Percentiles rank a stretch among this genome's conserved stretches.
phyloP scores from a whole-genome alignment of 2,113 vertebrate genomes.

The Urocitellus parryii region DNA sequence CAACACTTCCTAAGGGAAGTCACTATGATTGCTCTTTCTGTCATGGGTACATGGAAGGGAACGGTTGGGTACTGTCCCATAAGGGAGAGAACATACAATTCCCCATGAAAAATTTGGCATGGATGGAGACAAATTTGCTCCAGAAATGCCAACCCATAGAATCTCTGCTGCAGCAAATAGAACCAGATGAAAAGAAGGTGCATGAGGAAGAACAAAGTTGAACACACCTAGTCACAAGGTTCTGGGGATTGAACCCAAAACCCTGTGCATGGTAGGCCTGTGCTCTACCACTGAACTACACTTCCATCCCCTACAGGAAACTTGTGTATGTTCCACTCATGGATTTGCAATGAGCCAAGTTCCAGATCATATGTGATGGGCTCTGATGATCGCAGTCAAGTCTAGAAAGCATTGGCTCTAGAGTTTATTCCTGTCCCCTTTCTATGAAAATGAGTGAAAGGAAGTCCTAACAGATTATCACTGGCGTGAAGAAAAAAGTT shows the following conservation, averaged over 20 bases:
- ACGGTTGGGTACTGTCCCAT: background rate
- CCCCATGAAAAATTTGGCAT: background rate
- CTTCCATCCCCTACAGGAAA: background rate
- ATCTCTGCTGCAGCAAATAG: background rate
- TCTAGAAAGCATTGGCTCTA: background rate
- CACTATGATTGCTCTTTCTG: background rate
- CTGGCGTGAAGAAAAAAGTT: background rate
- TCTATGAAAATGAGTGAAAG: background rate
- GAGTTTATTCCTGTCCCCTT: background rate
- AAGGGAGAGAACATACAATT: background rate
- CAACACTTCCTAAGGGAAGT: background rate
- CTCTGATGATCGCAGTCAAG: rapidly evolving
- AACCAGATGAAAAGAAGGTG: background rate
- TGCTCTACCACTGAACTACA: no score
- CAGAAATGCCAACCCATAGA: background rate
- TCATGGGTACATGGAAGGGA: background rate
- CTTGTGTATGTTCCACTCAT: rapidly evolving
- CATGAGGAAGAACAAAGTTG: background rate
- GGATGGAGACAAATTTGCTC: background rate
- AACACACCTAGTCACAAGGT: background rate
- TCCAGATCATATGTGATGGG: background rate
- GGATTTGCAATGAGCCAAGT: rapidly evolving
- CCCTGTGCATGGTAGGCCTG: background rate
- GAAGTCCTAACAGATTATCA: background rate
- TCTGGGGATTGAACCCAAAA: background rate